A percentile compares a stretch with the other conserved stretches of the same genome.
phyloP scores from a whole-genome alignment of 2,888 invertebrate species.

The Crocallis elinguaria region DNA sequence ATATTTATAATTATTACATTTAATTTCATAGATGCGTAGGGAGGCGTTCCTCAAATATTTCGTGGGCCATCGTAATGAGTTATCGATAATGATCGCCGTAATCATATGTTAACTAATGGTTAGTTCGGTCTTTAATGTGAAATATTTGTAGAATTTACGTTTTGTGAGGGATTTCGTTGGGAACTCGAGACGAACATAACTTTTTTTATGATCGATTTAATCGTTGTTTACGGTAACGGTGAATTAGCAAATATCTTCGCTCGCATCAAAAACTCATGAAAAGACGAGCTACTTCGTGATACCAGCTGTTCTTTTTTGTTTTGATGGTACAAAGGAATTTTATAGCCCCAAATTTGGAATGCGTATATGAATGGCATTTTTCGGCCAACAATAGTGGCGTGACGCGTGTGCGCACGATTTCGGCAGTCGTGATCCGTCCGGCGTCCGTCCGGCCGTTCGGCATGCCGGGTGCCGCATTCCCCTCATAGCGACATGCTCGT shows the following conservation, averaged over 20 bases:
- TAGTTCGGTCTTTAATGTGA: conserved; percentile 45
- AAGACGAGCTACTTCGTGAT: too few species aligned
- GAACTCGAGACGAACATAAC: conserved; percentile 8
- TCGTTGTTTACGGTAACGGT: conserved; percentile 13
- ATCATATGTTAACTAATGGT: conserved; percentile 60
- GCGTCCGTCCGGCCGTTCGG: conserved; percentile 9
- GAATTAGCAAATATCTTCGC: conserved; percentile 9
- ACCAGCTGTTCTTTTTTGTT: too few species aligned
- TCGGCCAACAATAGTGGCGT: conserved; percentile 40
- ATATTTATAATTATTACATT: conserved; percentile 49
- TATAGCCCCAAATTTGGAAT: conserved; percentile 24
- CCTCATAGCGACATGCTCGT: conserved; percentile 75
- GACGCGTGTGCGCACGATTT: conserved; percentile 70
- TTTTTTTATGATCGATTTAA: conserved; percentile 20
- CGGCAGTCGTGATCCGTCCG: conserved; percentile 54
- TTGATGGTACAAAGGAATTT: conserved; percentile 1
- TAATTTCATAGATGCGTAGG: conserved; percentile 44
- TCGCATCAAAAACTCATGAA: too few species aligned
- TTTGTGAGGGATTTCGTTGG: conserved; percentile 19
- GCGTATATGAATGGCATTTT: conserved; percentile 34
- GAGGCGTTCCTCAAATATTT: conserved; percentile 69
- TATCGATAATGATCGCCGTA: conserved; percentile 71
- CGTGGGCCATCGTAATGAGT: conserved; percentile 68
- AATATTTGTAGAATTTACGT: conserved; percentile 45
- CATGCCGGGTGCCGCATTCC: conserved; percentile 53